phyloP scores from a whole-genome alignment of 2,113 vertebrate genomes.

The Scytalopus superciliaris region DNA sequence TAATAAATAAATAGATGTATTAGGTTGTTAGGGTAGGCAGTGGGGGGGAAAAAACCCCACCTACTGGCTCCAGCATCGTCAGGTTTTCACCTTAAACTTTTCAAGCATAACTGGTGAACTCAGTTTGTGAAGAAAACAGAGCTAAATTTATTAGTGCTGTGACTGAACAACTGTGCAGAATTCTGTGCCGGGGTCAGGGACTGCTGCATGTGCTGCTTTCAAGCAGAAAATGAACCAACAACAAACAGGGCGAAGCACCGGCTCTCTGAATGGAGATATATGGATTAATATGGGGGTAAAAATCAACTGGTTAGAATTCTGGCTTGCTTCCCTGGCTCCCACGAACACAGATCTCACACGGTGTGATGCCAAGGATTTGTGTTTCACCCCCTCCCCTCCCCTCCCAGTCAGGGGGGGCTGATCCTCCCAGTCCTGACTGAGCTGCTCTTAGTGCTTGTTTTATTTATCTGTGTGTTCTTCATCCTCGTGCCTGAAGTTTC shows the following conservation, averaged over 20 bases:
- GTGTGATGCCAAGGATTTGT: neutral
- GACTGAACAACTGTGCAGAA: neutral
- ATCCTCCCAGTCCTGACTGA: neutral
- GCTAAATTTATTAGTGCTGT: neutral
- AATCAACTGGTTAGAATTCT: neutral
- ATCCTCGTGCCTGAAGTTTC: neutral
- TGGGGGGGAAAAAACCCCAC: neutral
- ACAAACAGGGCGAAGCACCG: neutral
- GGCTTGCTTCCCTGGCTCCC: neutral
- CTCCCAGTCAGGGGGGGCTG: neutral
- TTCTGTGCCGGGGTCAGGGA: neutral
- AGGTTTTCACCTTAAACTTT: neutral
- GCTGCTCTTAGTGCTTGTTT: neutral
- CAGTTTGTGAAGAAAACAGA: neutral
- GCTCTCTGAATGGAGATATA: neutral
- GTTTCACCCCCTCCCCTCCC: neutral
- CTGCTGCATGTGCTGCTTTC: neutral
- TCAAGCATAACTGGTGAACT: neutral
- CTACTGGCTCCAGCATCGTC: neutral
- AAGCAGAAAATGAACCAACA: neutral
- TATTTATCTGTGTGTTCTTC: neutral
- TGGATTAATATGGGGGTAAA: neutral
- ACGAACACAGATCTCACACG: neutral
- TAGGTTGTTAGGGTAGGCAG: neutral
- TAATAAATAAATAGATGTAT: neutral